Conservation (phyloP, 2,888 invertebrate species). For the Autographa pulchrina region DNA sequence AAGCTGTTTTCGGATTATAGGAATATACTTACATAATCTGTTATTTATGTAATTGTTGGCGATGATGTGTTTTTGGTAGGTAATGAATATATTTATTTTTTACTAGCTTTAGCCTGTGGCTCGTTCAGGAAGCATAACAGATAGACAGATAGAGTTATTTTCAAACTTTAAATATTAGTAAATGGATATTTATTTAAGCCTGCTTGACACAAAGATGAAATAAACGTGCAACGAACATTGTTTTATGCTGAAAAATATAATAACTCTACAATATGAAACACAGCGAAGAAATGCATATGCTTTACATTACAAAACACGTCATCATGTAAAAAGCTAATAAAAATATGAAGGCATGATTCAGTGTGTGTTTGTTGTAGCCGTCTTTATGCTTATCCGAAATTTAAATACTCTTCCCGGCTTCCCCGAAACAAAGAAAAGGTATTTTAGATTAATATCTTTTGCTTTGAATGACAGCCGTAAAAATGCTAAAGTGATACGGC, state of each 20-base stretch:
- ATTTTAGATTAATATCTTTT: constrained; percentile 69
- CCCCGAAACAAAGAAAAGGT: constrained; percentile 51
- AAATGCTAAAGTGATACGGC: constrained; percentile 72
- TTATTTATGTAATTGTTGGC: neutral
- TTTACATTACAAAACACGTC: neutral
- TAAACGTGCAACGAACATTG: neutral
- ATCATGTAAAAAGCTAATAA: neutral
- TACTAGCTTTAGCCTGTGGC: no score
- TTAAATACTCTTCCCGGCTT: constrained; percentile 34
- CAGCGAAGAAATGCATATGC: neutral
- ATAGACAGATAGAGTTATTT: no score
- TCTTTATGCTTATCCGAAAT: constrained; percentile 49
- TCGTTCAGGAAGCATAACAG: no score
- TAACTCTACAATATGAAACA: neutral
- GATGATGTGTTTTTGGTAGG: neutral
- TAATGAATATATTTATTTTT: no score
- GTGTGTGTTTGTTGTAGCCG: constrained; percentile 27
- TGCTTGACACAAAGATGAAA: neutral
- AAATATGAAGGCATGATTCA: constrained; percentile 40
- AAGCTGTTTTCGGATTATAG: neutral
- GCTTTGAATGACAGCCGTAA: constrained; percentile 76
- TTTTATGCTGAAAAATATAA: no score
- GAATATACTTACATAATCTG: neutral
- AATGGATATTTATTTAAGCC: no score
- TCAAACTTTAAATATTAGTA: no score